A percentile compares a stretch with the other conserved stretches of the same genome.
phyloP scores from a whole-genome alignment of 2,888 invertebrate genomes.

The Drosophila rellima region DNA sequence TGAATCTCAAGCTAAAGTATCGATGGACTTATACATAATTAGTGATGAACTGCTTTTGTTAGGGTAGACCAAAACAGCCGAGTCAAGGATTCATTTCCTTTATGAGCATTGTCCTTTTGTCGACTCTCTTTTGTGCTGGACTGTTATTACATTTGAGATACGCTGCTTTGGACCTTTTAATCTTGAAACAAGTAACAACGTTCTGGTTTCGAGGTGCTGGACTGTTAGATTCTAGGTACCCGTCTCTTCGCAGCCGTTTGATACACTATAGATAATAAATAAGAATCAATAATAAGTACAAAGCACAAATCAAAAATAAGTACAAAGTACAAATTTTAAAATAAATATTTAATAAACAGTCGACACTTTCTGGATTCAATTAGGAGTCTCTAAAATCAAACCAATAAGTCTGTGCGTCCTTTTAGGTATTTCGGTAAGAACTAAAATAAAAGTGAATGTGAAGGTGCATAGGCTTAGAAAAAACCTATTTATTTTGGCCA shows the following conservation, averaged over 20 bases:
- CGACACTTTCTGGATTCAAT: too few relatives aligned
- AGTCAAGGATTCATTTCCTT: conserved; percentile 14
- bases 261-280: too few relatives aligned
- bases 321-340: too few relatives aligned
- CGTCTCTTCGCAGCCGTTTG: too few relatives aligned
- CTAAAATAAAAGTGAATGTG: conserved; percentile 37
- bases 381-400: neutral
- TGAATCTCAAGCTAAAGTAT: neutral
- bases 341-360: too few relatives aligned
- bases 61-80: conserved; percentile 23
- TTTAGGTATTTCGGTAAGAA: neutral
- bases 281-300: too few relatives aligned
- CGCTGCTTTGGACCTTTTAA: conserved; percentile 17
- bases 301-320: too few relatives aligned
- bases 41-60: neutral
- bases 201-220: neutral
- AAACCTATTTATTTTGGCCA: conserved; percentile 53
- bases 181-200: neutral
- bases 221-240: neutral
- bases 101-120: conserved; percentile 43
- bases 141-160: conserved; percentile 75
- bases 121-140: conserved; percentile 50
- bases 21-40: neutral
- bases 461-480: conserved; percentile 30
- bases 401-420: neutral